Conservation (phyloP, 2,113 vertebrate genomes). For the Nestor notabilis region DNA sequence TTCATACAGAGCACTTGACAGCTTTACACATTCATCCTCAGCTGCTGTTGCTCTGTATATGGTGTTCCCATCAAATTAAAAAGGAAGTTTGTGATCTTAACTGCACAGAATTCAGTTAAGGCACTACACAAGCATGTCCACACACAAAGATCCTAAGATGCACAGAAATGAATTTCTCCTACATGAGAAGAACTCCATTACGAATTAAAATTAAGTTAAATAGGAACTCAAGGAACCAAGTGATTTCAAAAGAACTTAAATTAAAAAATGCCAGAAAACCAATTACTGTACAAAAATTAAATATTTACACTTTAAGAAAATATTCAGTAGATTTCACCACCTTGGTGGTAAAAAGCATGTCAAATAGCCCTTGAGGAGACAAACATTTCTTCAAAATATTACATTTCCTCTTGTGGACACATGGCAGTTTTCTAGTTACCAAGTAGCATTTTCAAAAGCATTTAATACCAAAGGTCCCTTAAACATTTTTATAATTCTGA, state of each 20-base stretch:
- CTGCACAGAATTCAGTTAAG: not conserved
- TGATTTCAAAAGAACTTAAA: not conserved
- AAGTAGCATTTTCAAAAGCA: not conserved
- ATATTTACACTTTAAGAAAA: not conserved
- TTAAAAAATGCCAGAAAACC: not conserved
- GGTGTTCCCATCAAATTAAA: not conserved
- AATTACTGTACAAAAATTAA: not conserved
- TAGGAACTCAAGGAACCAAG: not conserved
- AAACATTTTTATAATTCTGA: not conserved
- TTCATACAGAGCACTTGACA: not conserved
- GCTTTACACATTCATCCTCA: not conserved
- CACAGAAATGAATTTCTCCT: not conserved
- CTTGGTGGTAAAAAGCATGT: not conserved
- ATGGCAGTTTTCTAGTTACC: not conserved
- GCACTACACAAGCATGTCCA: not conserved
- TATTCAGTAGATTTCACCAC: not conserved
- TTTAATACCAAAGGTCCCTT: not conserved
- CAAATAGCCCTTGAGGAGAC: not conserved
- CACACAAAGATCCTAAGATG: not conserved
- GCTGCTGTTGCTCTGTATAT: not conserved
- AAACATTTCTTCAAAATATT: not conserved
- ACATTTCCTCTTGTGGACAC: not conserved
- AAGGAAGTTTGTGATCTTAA: not conserved
- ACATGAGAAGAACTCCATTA: not conserved
- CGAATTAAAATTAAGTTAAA: not conserved